Evolutionary conservation across 2,113 vertebrate genomes (phyloP).

Genomic region (Halichoerus grypus): DNA sequence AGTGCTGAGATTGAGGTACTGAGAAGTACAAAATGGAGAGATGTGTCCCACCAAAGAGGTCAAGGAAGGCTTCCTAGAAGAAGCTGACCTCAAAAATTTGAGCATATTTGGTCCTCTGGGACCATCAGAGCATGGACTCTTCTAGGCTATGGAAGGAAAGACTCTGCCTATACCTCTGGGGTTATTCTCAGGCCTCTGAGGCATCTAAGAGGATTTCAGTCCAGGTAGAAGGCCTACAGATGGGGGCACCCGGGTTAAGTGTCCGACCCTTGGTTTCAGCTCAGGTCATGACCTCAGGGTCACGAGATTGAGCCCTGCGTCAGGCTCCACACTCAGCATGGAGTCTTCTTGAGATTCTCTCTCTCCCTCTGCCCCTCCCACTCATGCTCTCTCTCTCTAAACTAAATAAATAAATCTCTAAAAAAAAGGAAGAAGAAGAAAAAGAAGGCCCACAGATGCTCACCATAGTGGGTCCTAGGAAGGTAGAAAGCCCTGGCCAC

Average conservation of each 20-base stretch:
- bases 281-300: neutral
- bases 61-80: neutral
- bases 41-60: neutral
- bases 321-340: neutral
- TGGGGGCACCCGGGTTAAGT: neutral
- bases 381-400: neutral
- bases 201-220: neutral
- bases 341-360: neutral
- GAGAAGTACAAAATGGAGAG: neutral
- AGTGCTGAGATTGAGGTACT: neutral
- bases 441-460: neutral
- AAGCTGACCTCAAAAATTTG: neutral
- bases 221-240: neutral
- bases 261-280: neutral
- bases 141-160: neutral
- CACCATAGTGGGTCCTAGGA: neutral
- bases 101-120: neutral
- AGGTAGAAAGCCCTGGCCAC: neutral
- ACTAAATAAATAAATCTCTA: neutral
- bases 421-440: neutral
- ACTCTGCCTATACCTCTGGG: neutral
- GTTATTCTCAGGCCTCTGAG: neutral
- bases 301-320: neutral
- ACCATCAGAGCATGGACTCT: neutral
- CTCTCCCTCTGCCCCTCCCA: neutral